Base-by-base conservation (phyloP, 2,113 vertebrate genomes). In the Paramisgurnus dabryanus region DNA sequence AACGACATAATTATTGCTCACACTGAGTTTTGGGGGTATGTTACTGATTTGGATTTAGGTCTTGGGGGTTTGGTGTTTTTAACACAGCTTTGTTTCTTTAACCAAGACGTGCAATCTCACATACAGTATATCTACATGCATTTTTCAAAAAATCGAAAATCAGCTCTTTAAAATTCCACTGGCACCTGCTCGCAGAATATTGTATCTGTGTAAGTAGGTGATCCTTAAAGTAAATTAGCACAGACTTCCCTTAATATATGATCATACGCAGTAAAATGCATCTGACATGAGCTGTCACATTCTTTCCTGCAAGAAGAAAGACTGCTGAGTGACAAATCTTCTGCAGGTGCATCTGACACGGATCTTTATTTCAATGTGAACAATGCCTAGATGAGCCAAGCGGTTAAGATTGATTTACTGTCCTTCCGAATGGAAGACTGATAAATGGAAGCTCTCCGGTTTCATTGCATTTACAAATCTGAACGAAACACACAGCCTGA, bases 21-120 rank as follows among this genome's bases (percentile, higher is more conserved):
- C n/a, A n/a, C n/a, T n/a, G n/a, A n/a, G n/a, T n/a, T n/a, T n/a
- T n/a, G n/a, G n/a, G 22, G 22, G 22, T 22, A 22, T 22, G 22
- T 22, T 22, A 22, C 22, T 22, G 22, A 22, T 45, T 8, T 45
- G 43, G 43, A 45, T 45, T 45, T 45, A 45, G 5, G 43, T 45
- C 43, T 8, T 45, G 8, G 43, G 43, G 43, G 6, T 45, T 1
- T 8, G 43, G 43, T 45, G 2, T 34, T 34, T 27, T 34, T 34
- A 34, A 34, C 4, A 8, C 43, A 45, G 5, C 43, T 45, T 45
- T 85, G 61, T 71, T 69, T 88, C 63, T 83, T 82, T 66, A 57
- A 55, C 72, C 75, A 45, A 45, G 1, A 45, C 2, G 43, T 45
- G 8, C 43, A 2, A 45, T 8, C 5, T 45, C 43, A 7, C 8